Base-by-base conservation (phyloP, 2,797 vertebrate genomes). In the Enteromius unitaeniatus region DNA sequence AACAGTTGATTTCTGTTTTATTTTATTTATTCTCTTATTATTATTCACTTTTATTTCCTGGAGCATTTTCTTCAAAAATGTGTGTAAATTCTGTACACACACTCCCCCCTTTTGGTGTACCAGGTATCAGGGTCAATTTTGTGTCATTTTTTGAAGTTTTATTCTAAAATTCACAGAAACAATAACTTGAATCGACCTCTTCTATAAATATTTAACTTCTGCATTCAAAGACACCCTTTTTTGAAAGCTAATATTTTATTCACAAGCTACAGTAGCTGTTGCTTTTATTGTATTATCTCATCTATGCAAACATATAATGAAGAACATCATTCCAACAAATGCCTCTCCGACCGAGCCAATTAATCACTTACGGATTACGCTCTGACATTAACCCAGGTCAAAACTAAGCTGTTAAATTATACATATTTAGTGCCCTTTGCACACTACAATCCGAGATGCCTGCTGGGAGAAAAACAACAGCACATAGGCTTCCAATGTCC, bases 341-440 rank as follows among this genome's bases (percentile, higher is more conserved):
- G 17, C 19, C 17, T 58, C 21, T 75, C 31, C 73, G 40, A 53
- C 28, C 5, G 14, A 40, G 74, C 4, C 11, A 26, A 70, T 21
- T 21, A 70, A 45, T 58, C 49, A 69, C 15, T 42, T 70, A 15
- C 17, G 5, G 17, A 72, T 81, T 70, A 60, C 6, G 3, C 11
- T 28, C 37, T 70, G 51, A 60, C 10, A 72, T 68, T 17, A 55
- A 26, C 47, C 49, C 31, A 76, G 51, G 73, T 76, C 49, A 80
- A 80, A 80, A 45, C 67, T 42, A 70, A 28, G 47, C 31, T 26
- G 14, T 40, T 58, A 58, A 81, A 70, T 58, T 70, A 70, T 31
- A 21, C 15, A 31, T 70, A 55, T 58, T 47, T n/a, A 10, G 23
- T 47, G 51, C 53, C 19, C 11, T 45, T 58, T 45, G 79, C 37